Base-by-base conservation (phyloP, 37 sponge, comb jelly and placozoan genomes). In the Cliona cf. orientalis region DNA sequence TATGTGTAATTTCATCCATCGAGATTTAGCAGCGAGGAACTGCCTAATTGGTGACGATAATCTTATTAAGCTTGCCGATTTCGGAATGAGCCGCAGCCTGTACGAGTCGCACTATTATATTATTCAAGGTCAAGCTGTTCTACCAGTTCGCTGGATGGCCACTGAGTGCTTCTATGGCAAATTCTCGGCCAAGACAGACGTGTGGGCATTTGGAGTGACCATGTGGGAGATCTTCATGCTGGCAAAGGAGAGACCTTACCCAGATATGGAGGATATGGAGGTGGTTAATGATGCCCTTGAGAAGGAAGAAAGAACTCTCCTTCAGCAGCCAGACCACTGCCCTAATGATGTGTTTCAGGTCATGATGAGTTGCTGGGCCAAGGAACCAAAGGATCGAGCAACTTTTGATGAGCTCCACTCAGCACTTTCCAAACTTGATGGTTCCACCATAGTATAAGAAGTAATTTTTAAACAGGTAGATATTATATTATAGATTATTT, bases 191-290 rank as follows among this genome's bases (percentile, higher is more conserved):
- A 94, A 94, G 71, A 73, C 95, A 2, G 95, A 94, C 55, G 88
- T 87, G 4, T 94, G 91, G 90, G 83, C 94, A 72, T 94, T 86
- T 67, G 94, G 94, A 1, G 87, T 94, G 41, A 86, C 81, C 11
- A 72, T 94, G 76, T 94, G 95, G 95, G 95, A 94, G 85, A 79
- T 94, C 2, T 90, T 90, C 76, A 86, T 75, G 5, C 79, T 90
- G 34, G 69, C 85, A 28, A 72, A 87, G 72, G 41, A 75, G 32
- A 58, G 74, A 42, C 94, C 94, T 19, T 94, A 83, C 46, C 79
- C 75, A n/a, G 76, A 82, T 17, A 58, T 86, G 78, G 41, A 75
- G 0, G 94, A 94, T 66, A 80, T 86, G 44, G 94, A 90, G 44
- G 81, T 90, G 62, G 80, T 87, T 35, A 77, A 79, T 33, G 77